Percentiles rank a stretch among this genome's conserved stretches.
phyloP scores from a whole-genome alignment of 1,140 invertebrate species.

The Holotrichia oblita region DNA sequence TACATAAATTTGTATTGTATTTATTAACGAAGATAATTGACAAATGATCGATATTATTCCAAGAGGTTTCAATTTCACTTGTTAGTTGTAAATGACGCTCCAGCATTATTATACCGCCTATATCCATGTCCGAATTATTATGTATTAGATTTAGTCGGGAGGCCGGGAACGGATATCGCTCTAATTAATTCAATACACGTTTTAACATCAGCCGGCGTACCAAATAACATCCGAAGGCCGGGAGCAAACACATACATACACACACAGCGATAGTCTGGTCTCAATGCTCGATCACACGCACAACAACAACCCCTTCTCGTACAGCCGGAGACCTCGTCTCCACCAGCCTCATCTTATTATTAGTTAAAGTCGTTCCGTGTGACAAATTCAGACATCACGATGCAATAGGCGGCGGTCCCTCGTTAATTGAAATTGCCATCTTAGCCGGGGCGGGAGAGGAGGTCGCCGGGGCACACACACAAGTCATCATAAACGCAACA shows the following conservation, averaged over 20 bases:
- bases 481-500: conserved; percentile 41
- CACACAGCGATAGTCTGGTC: not conserved
- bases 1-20: too few relatives aligned
- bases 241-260: not conserved
- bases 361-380: conserved; percentile 31
- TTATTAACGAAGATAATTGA: too few relatives aligned
- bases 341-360: conserved; percentile 10
- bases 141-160: too few relatives aligned
- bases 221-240: not conserved
- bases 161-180: not conserved
- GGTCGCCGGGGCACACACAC: conserved; percentile 8
- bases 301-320: not conserved
- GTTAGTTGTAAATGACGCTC: too few relatives aligned
- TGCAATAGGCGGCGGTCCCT: conserved; percentile 41
- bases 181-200: not conserved
- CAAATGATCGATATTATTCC: too few relatives aligned
- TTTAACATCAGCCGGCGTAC: not conserved
- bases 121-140: too few relatives aligned
- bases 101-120: too few relatives aligned
- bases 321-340: not conserved
- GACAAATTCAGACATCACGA: conserved; percentile 47
- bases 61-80: too few relatives aligned
- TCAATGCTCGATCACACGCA: not conserved
- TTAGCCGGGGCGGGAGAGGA: conserved; percentile 24
- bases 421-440: conserved; percentile 52